Evolutionary conservation across 1,140 invertebrate genomes (phyloP), one percentile per base, ranked within the genome.

Genomic region (Drosophila paulistorum): DNA sequence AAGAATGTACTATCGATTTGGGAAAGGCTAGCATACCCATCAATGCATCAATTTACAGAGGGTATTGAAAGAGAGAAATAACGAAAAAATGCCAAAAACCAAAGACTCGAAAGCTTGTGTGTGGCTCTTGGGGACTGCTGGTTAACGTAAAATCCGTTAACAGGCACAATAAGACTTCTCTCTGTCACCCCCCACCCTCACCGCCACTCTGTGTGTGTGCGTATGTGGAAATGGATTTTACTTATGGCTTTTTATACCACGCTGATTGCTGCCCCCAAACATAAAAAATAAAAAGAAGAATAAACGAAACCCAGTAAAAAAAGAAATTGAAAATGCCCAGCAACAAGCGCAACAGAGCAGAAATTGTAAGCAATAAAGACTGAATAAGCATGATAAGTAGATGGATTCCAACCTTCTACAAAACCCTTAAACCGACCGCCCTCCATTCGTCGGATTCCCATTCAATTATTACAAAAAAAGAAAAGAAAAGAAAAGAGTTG

Each of bases 141-240:
- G 51, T 35, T 65, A 74, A 45, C 42, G 41, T 33, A 61, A 77
- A 77, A 77, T 76, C 73, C 74, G 74, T 77, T 77, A 77, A 71
- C 74, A 77, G 74, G 76, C 74, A 77, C 74, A 77, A 77, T 77
- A 77, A 77, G 74, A 71, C 74, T 67, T 51, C 17, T 1, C n/a
- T 11, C 9, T 23, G 65, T 77, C 77, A 77, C 61, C 70, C 61
- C 42, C 54, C 10, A 10, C 30, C 51, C 41, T 20, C 41, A 23
- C 51, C 42, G 30, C 13, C 42, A 26, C 30, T 41, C 30, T 9
- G 37, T 33, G 23, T 45, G 14, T 35, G 60, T 42, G 35, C 45
- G 45, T 51, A 51, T 51, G 45, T 51, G 45, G 45, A 62, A 62
- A 62, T 62, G 60, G 60, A 20, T 70, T 69, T 74, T 64, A 69